phyloP scores from a whole-genome alignment of 2,113 vertebrate species.

The Charadrius vociferus region DNA sequence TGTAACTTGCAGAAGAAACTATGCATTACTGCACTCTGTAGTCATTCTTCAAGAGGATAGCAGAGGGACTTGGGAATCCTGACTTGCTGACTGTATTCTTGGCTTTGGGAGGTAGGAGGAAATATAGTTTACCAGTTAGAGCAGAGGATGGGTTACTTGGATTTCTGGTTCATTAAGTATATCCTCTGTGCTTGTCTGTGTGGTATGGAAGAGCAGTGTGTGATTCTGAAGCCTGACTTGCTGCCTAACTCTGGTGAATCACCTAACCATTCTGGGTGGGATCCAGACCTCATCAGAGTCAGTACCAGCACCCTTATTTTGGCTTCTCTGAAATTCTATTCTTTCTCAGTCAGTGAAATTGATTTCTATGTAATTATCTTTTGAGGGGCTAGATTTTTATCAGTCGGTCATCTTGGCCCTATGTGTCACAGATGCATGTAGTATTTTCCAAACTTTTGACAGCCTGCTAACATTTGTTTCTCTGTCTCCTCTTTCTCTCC shows the following conservation, averaged over 20 bases:
- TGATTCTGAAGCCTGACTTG: not conserved
- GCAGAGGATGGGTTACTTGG: not conserved
- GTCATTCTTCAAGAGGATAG: not conserved
- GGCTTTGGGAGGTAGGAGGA: not conserved
- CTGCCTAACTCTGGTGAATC: not conserved
- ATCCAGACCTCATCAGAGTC: not conserved
- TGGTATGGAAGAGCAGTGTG: not conserved
- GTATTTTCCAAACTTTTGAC: not conserved
- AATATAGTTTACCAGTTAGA: not conserved
- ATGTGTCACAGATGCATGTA: not conserved
- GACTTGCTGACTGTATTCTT: not conserved
- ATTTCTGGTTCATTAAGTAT: not conserved
- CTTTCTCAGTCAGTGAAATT: not conserved
- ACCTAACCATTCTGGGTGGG: not conserved
- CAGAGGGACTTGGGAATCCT: not conserved
- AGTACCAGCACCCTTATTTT: not conserved
- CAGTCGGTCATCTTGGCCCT: not conserved
- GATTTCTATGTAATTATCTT: not conserved
- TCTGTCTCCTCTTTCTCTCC: not conserved
- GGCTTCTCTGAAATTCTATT: not conserved
- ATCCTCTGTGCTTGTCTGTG: not conserved
- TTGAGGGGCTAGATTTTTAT: not conserved
- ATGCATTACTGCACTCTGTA: not conserved
- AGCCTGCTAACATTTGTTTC: not conserved
- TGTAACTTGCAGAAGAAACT: not conserved